Conservation (phyloP, 2,797 vertebrate genomes). For the Cryptoblepharus egeriae region DNA sequence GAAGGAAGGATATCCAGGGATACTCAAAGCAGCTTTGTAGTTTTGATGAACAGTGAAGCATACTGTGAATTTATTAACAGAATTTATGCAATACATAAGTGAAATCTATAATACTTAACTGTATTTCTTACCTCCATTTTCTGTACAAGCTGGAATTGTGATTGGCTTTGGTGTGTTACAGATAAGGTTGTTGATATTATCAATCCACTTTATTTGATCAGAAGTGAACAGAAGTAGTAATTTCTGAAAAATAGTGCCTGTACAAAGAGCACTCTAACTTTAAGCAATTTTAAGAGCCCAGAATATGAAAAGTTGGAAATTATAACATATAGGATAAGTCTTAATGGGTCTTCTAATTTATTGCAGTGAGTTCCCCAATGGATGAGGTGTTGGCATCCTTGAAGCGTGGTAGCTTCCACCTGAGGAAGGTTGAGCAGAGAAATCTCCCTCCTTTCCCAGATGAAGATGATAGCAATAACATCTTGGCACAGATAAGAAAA, state of each 20-base stretch:
- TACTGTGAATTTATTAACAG: neutral
- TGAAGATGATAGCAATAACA: slow-evolving; percentile 93
- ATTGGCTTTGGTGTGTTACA: neutral
- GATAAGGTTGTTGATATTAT: neutral
- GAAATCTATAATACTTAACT: neutral
- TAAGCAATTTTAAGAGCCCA: neutral
- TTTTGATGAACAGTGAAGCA: neutral
- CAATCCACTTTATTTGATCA: neutral
- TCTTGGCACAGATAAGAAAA: slow-evolving; percentile 97
- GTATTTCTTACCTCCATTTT: neutral
- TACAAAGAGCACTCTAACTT: too few species aligned
- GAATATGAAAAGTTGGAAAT: slow-evolving; percentile 9
- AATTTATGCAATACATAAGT: neutral
- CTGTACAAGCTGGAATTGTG: neutral
- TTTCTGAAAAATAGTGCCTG: too few species aligned
- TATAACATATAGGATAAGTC: slow-evolving; percentile 8
- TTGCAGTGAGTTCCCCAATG: slow-evolving; percentile 95
- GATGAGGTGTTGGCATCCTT: slow-evolving; percentile 97
- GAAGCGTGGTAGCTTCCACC: slow-evolving; percentile 95
- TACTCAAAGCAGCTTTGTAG: too few species aligned
- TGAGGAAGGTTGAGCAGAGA: slow-evolving; percentile 95
- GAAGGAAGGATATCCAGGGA: too few species aligned
- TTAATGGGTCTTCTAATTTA: slow-evolving; percentile 62
- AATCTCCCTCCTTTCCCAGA: slow-evolving; percentile 91
- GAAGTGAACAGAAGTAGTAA: neutral